phyloP scores from a whole-genome alignment of 2,797 vertebrate species.

The Salarias fasciatus region DNA sequence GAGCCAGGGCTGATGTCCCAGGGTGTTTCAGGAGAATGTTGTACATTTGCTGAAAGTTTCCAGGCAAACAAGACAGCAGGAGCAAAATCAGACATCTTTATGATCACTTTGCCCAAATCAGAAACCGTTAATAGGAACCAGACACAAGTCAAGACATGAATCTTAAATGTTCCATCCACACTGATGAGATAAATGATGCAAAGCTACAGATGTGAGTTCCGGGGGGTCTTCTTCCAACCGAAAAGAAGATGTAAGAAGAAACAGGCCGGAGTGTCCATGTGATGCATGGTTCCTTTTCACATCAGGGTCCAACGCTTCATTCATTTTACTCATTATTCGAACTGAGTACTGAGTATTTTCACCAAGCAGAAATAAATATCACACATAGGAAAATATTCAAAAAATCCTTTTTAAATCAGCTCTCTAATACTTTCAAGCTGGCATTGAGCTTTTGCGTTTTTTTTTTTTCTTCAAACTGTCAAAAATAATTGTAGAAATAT shows the following conservation, averaged over 20 bases:
- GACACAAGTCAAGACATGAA: slow-evolving; percentile 14
- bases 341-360: background rate
- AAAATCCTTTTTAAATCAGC: no score
- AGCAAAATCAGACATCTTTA: slow-evolving; percentile 4
- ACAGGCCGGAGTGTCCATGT: no score
- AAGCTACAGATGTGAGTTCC: background rate
- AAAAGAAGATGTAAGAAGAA: background rate
- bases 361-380: no score
- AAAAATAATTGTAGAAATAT: background rate
- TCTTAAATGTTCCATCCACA: slow-evolving; percentile 6
- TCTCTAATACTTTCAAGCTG: no score
- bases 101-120: slow-evolving; percentile 4
- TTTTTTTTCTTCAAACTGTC: background rate
- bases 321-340: slow-evolving; percentile 14
- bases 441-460: background rate
- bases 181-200: slow-evolving; percentile 15
- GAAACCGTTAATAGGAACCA: background rate
- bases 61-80: slow-evolving; percentile 11
- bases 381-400: no score
- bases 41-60: slow-evolving; percentile 33
- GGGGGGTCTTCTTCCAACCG: background rate
- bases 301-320: slow-evolving; percentile 7
- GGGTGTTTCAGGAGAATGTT: slow-evolving; percentile 22
- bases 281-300: slow-evolving; percentile 6
- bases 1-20: slow-evolving; percentile 34